phyloP scores from a whole-genome alignment of 2,888 invertebrate species.

The Harpalus rufipes region DNA sequence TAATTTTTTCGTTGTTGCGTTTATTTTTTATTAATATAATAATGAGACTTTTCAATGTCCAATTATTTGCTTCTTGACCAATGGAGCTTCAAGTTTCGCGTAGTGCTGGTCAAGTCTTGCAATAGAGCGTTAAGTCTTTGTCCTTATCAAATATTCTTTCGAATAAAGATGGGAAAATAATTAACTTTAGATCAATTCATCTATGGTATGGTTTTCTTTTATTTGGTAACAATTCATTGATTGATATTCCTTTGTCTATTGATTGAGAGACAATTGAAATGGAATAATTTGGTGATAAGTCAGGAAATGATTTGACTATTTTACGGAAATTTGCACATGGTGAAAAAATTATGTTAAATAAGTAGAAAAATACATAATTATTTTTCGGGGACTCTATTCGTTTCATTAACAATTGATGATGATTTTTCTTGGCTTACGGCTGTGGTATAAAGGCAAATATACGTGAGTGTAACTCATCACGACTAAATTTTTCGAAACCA shows the following conservation, averaged over 20 bases:
- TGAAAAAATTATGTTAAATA: not conserved
- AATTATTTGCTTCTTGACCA: conserved; percentile 5
- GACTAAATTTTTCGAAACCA: no score
- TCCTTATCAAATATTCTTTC: conserved; percentile 22
- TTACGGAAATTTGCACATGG: not conserved
- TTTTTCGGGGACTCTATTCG: no score
- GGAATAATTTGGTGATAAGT: not conserved
- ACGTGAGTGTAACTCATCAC: no score
- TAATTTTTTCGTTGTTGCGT: not conserved
- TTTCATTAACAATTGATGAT: no score
- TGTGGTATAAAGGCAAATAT: no score
- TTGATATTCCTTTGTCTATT: not conserved
- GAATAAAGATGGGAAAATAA: conserved; percentile 45
- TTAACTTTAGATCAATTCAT: conserved; percentile 42
- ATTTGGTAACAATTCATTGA: conserved; percentile 7
- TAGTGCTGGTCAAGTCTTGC: not conserved
- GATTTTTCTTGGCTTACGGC: no score
- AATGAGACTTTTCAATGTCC: not conserved
- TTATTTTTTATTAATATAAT: conserved; percentile 5
- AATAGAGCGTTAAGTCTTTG: conserved; percentile 21
- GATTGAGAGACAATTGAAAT: not conserved
- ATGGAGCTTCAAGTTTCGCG: conserved; percentile 6
- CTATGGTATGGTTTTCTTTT: conserved; percentile 6
- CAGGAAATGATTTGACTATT: conserved; percentile 10
- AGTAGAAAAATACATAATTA: no score